A percentile compares a stretch with the other conserved stretches of the same genome.
Conservation (phyloP, 2,888 invertebrate genomes). For the Melipona beecheii region DNA sequence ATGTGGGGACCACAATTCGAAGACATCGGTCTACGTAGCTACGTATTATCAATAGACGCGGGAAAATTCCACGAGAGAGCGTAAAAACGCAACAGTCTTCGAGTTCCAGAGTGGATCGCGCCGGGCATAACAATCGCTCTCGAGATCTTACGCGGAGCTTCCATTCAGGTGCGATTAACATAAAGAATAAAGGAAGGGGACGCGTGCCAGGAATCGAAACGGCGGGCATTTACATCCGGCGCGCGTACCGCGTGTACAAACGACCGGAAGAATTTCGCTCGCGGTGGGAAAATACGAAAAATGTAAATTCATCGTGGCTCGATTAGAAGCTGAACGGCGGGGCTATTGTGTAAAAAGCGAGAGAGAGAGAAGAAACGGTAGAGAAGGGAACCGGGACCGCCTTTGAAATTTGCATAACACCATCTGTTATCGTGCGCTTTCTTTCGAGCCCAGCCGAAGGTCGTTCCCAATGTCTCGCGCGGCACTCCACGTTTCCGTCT, state of each 20-base stretch:
- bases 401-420: slow-evolving; percentile 9
- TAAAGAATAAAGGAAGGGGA: slow-evolving; percentile 53
- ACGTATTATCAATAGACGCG: not conserved
- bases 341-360: slow-evolving; percentile 1
- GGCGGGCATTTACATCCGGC: slow-evolving; percentile 41
- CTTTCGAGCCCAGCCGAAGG: not conserved
- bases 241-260: slow-evolving; percentile 49
- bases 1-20: too few relatives aligned
- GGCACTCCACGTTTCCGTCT: slow-evolving; percentile 28
- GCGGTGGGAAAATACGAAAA: slow-evolving; percentile 47
- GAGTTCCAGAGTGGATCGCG: slow-evolving; percentile 61
- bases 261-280: slow-evolving; percentile 34
- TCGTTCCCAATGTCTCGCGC: slow-evolving; percentile 46
- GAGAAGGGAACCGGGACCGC: too few relatives aligned
- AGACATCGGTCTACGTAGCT: too few relatives aligned
- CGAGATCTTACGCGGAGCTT: slow-evolving; percentile 29
- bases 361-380: not conserved
- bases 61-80: slow-evolving; percentile 39
- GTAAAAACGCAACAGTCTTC: slow-evolving; percentile 48
- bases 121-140: slow-evolving; percentile 64
- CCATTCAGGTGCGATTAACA: slow-evolving; percentile 54
- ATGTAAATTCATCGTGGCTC: slow-evolving; percentile 52
- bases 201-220: slow-evolving; percentile 55
- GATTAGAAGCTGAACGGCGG: slow-evolving; percentile 46
- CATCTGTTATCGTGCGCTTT: slow-evolving; percentile 27